These are phyloP conservation scores for Troides oblongomaculatus DNA, from an alignment of 2,888 invertebrate genomes.

Conservation along the genomic window DNA sequence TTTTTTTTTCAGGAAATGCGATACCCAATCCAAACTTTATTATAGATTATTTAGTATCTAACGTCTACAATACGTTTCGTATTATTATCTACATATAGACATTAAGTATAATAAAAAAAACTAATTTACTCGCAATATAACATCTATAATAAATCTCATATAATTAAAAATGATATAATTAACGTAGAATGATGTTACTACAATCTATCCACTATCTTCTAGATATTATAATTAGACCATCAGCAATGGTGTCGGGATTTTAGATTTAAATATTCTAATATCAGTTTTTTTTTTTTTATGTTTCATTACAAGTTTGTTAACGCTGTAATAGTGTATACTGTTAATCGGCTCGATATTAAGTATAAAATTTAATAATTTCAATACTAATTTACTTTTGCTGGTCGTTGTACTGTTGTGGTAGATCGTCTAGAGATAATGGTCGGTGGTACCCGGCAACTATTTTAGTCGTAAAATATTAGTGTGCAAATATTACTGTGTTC, in stretches of 20 bases:
- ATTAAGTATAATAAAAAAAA: no score
- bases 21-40: no score
- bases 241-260: background rate
- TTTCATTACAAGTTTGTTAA: background rate
- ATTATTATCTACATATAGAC: no score
- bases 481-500: no score
- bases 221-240: background rate
- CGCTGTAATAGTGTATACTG: background rate
- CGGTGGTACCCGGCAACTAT: no score
- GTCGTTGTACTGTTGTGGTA: no score
- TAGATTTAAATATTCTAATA: background rate
- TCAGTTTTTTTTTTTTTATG: background rate
- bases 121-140: background rate
- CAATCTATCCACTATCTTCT: background rate
- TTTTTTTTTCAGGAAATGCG: no score
- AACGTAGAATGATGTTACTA: background rate
- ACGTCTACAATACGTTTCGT: no score
- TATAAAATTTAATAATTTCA: background rate
- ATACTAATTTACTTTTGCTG: no score
- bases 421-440: no score
- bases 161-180: constrained; percentile 1
- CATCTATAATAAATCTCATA: background rate
- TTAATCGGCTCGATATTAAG: background rate
- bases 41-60: no score
- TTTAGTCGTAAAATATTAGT: no score